Base-by-base conservation (phyloP, 2,797 vertebrate species). In the Melopsittacus undulatus region DNA sequence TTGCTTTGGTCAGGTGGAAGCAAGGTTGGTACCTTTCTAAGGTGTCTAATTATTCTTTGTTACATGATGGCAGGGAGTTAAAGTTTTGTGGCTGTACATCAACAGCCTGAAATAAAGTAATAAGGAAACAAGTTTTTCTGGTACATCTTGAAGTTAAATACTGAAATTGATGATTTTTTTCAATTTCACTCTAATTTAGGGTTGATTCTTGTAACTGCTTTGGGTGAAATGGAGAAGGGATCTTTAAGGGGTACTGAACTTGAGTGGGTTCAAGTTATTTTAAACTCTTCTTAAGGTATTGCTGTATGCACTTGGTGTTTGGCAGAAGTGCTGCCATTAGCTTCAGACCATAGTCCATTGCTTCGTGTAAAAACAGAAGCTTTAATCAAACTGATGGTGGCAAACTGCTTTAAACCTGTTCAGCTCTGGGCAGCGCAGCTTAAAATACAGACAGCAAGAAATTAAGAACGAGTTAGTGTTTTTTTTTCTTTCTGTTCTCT, bases 401-500 rank as follows among this genome's bases (percentile, higher is more conserved):
- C 96, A 95, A 96, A 97, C 82, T 59, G 91, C 93, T 80, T 46
- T 5, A 95, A 97, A 98, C 96, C 96, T 97, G 94, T 94, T 96
- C 97, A 89, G 92, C 97, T 97, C 57, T 84, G 87, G 96, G 96
- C 97, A 76, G 34, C 21, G 52, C 85, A 9, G 90, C 96, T 94
- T 92, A 89, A 96, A 97, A 95, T 30, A 81, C 13, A 94, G 95
- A 96, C 92, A 96, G 97, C 84, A 94, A 96, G 97, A 98, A 97
- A 97, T 97, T 87, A 85, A 93, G 97, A 97, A 82, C 94, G 97
- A 95, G 96, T 96, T 83, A 85, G 96, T 90, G 93, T 94, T 97
- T 83, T 95, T 83, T 95, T 96, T 96, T 96, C 96, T 97, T 97
- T 97, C 95, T 97, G 93, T 97, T 94, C 96, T 92, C 97, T 98